Evolutionary conservation across 2,113 vertebrate species (phyloP).

Genomic region (Anarhynchus alexandrinus): DNA sequence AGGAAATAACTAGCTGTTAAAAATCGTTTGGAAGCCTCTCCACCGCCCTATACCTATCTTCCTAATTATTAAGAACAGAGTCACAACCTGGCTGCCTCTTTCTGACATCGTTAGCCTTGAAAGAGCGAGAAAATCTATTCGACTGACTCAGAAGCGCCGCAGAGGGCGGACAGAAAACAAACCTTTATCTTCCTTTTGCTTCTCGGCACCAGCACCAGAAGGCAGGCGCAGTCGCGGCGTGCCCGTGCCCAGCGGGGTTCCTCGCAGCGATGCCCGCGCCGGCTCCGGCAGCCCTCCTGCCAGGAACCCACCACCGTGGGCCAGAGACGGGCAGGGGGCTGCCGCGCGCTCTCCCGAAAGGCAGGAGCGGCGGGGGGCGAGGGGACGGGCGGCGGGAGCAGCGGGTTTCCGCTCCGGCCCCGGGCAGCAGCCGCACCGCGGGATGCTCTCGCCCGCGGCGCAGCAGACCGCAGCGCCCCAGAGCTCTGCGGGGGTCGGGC

Average conservation of each 20-base stretch:
- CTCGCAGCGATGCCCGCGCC: no score
- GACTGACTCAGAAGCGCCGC: not conserved
- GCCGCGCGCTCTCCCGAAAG: rapidly evolving
- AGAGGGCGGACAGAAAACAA: not conserved
- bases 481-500: no score
- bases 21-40: not conserved
- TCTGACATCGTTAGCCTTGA: not conserved
- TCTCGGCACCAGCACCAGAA: not conserved
- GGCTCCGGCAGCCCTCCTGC: not conserved
- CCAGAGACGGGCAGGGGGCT: not conserved
- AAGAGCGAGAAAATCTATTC: not conserved
- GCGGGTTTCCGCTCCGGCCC: no score
- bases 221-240: rapidly evolving
- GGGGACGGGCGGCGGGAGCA: not conserved
- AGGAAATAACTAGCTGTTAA: not conserved
- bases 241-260: not conserved
- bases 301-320: not conserved
- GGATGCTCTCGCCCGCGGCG: not conserved
- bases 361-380: not conserved
- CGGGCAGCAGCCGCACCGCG: no score
- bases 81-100: not conserved
- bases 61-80: not conserved
- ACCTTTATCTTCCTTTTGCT: not conserved
- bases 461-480: rapidly evolving
- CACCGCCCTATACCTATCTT: not conserved